Base-by-base conservation (phyloP, 1,140 invertebrate genomes). In the Calliopsis andreniformis region DNA sequence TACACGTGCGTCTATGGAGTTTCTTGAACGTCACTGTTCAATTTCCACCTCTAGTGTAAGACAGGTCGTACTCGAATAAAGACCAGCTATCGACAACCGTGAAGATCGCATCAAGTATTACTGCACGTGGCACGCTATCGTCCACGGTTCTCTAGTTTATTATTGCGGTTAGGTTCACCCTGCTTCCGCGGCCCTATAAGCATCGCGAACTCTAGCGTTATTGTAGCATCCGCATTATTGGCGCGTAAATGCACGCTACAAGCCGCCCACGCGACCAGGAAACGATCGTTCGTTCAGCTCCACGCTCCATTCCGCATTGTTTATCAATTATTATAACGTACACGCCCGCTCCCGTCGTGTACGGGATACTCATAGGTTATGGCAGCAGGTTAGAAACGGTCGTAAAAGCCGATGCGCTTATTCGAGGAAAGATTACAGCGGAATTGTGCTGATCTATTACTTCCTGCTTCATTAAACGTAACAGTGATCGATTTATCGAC, bases 321-420 rank as follows among this genome's bases (percentile, higher is more conserved):
- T 87, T 87, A 87, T 87, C 82, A 82, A 87, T 87, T 86, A 84
- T 84, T 80, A 82, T 84, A 82, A 84, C 78, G 77, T 80, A 53
- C 56, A 73, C 55, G 69, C 61, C 45, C 49, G 53, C 51, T 51
- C 61, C 51, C 47, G 61, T 66, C 59, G 30, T 49, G 51, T 53
- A 53, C n/a, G 28, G 43, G 43, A 59, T 51, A 69, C 14, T 14
- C 39, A 32, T 14, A 14, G 42, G 35, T 75, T 47, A 67, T 39
- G 7, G 14, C 18, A 53, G 30, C 71, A 66, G 62, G 51, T 45
- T 75, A 47, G 43, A 16, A 67, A 67, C 30, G 20, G 12, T 25
- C 39, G 20, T 28, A 25, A 16, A n/a, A 20, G n/a, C 18, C 14
- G n/a, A 35, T 5, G 18, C 23, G 39, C 39, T 58, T 75, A 67